Evolutionary conservation across 2,888 invertebrate species (phyloP).

Genomic region (Ametastegia equiseti): DNA sequence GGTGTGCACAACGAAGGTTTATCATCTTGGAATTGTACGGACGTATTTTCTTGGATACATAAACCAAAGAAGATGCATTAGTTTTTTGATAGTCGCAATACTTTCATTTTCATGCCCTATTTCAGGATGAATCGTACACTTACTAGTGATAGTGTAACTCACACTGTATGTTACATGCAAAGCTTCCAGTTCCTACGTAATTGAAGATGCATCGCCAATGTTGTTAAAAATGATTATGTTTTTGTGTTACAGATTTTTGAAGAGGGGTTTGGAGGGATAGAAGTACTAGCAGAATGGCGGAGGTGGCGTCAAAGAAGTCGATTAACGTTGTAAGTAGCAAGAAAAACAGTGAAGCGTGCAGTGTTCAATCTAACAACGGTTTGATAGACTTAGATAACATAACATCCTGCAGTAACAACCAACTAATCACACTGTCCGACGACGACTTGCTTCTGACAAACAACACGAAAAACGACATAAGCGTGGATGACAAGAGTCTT

Average conservation of each 20-base stretch:
- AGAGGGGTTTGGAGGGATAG: slow-evolving; percentile 51
- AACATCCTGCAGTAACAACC: slow-evolving; percentile 72
- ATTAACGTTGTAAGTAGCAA: slow-evolving; percentile 73
- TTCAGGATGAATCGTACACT: too few species aligned
- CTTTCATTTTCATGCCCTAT: too few species aligned
- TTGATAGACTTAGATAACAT: slow-evolving; percentile 73
- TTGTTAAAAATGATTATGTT: slow-evolving; percentile 48
- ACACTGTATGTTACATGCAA: too few species aligned
- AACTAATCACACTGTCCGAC: slow-evolving; percentile 70
- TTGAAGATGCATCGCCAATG: too few species aligned
- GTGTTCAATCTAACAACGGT: slow-evolving; percentile 75
- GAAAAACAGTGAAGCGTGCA: slow-evolving; percentile 71
- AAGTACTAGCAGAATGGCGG: slow-evolving; percentile 71
- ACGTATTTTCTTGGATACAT: too few species aligned
- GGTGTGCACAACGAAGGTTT: too few species aligned
- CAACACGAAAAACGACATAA: slow-evolving; percentile 68
- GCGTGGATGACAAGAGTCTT: slow-evolving; percentile 71
- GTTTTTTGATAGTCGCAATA: too few species aligned
- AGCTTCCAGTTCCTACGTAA: too few species aligned
- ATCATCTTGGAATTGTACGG: too few species aligned
- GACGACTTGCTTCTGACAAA: slow-evolving; percentile 69
- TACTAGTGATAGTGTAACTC: too few species aligned
- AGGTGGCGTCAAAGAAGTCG: slow-evolving; percentile 73
- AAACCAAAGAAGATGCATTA: too few species aligned
- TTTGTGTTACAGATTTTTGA: slow-evolving; percentile 60